These are phyloP conservation scores for Antennarius maculatus DNA, from an alignment of 2,797 vertebrate genomes.

Conservation along the genomic window DNA sequence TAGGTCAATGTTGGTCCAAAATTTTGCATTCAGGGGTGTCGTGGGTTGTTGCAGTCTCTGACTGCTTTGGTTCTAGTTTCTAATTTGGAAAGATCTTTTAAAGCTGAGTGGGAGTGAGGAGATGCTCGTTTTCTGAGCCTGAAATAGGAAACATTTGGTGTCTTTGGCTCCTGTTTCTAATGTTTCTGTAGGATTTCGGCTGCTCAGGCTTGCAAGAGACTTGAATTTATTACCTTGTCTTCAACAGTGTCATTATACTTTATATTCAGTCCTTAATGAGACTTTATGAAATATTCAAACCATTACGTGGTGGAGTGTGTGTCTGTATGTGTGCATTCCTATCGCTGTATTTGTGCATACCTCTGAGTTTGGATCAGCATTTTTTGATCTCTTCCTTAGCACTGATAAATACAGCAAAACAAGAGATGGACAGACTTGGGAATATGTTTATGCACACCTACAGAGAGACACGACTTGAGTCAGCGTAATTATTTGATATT, in stretches of 20 bases:
- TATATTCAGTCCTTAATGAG: conserved; percentile 67
- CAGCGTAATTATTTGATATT: conserved; percentile 54
- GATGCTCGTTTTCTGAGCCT: conserved; percentile 2
- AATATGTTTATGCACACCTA: conserved; percentile 39
- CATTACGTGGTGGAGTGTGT: conserved; percentile 62
- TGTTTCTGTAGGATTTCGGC: conserved; percentile 42
- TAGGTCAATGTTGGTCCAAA: no score
- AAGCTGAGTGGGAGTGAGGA: conserved; percentile 11
- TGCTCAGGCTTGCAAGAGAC: conserved; percentile 55
- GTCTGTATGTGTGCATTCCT: conserved; percentile 21
- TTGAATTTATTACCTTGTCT: conserved; percentile 64
- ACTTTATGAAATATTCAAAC: conserved; percentile 76
- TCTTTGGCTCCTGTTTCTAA: conserved; percentile 37
- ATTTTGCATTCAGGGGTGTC: no score
- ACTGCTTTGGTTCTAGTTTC: background rate
- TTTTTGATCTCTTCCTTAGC: conserved; percentile 55
- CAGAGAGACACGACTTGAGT: conserved; percentile 41
- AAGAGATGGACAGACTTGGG: conserved; percentile 39
- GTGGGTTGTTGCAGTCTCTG: no score
- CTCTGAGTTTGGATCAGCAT: conserved; percentile 33
- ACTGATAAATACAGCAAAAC: conserved; percentile 41
- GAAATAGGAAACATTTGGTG: conserved; percentile 33
- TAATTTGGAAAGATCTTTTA: conserved; percentile 6
- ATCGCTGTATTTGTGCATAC: conserved; percentile 19
- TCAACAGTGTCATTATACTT: conserved; percentile 58